Base-by-base conservation (phyloP, 2,888 invertebrate species). In the Hipparchia sbordonii region DNA sequence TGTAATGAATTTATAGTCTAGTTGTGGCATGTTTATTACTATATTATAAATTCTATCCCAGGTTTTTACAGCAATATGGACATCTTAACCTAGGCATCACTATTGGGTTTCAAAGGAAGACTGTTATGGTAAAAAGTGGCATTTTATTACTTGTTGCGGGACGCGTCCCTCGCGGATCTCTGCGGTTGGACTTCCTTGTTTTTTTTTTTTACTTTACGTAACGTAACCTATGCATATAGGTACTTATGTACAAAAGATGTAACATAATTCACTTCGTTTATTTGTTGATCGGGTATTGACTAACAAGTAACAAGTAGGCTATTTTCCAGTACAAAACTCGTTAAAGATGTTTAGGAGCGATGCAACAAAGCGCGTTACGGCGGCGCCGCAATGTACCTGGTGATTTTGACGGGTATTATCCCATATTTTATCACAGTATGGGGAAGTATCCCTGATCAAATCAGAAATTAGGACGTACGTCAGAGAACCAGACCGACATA, bases 91-190 rank as follows among this genome's bases (percentile, higher is more conserved):
- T 56, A 67, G 56, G 8, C 59, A 13, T 60, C 59, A 60, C 52
- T 69, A 69, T 69, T 69, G 61, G 61, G 52, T 69, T 69, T 52
- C 69, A 69, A 69, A 54, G 68, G 61, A 68, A 68, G 69, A 69
- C 69, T 61, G 33, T 61, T 69, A 69, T 52, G 69, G 69, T 61
- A 69, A 69, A 67, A 69, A 69, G 61, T 61, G 60, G 69, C 60
- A 69, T 69, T 69, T 69, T 69, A 69, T 61, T 61, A 69, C 69
- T 61, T 45, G 69, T 52, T 33, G 52, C 33, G 60, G 60, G 68
- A 68, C 45, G 59, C 33, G 10, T 48, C 51, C 51, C 48, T 23
- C 12, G 68, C 48, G 68, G 23, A 68, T 60, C 54, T 67, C 48
- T 60, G 69, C 10, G 69, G 61, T 69, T 61, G 39, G 23, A 61